phyloP scores from a whole-genome alignment of 2,888 invertebrate species.

The Aporophyla nigra region DNA sequence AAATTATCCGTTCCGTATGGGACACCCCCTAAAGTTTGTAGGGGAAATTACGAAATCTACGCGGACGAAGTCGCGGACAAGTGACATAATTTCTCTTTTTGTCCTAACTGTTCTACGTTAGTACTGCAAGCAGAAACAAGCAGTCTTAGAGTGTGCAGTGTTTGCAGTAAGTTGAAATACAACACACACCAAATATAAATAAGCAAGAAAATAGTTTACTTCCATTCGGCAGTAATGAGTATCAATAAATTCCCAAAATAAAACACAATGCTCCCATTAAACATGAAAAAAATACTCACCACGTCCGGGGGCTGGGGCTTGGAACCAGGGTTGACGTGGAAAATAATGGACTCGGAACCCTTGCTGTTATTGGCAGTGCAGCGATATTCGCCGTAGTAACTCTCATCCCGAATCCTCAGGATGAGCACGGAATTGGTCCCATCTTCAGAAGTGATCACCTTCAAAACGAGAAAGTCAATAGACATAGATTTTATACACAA shows the following conservation, averaged over 20 bases:
- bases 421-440: constrained; percentile 79
- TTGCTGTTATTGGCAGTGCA: constrained; percentile 81
- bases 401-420: constrained; percentile 78
- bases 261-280: not conserved
- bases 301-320: constrained; percentile 83
- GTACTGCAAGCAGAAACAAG: not conserved
- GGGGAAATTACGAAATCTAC: too few species aligned
- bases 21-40: too few species aligned
- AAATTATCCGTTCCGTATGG: too few species aligned
- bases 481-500: not conserved
- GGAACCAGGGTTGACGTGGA: constrained; percentile 82
- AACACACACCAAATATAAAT: not conserved
- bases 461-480: not conserved
- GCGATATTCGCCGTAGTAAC: constrained; percentile 81
- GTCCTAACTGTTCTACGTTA: not conserved
- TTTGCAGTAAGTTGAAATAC: not conserved
- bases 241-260: not conserved
- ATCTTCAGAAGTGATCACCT: constrained; percentile 80
- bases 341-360: constrained; percentile 80
- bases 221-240: not conserved
- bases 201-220: not conserved
- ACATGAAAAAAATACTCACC: constrained; percentile 72
- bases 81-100: not conserved
- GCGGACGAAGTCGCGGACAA: too few species aligned
- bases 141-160: not conserved